A percentile compares a stretch with the other conserved stretches of the same genome.
These are phyloP conservation scores for Leptogaster cylindrica DNA, from an alignment of 2,888 invertebrate species.

Conservation along the genomic window DNA sequence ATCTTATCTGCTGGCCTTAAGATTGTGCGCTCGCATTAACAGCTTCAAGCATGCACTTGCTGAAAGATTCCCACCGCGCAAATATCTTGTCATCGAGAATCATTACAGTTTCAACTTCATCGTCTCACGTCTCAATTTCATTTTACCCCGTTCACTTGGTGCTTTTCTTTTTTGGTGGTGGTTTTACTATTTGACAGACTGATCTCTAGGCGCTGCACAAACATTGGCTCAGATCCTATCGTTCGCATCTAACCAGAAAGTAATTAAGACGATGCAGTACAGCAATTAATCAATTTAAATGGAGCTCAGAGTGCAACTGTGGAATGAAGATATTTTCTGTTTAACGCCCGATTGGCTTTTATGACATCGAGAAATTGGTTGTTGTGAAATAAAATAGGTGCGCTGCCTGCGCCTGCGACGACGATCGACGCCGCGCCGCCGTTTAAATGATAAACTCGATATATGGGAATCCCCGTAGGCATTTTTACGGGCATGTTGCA, in stretches of 20 bases:
- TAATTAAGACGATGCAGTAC: conserved; percentile 43
- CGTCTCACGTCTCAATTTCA: background rate
- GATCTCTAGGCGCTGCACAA: background rate
- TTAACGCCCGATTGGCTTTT: background rate
- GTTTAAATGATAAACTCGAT: no score
- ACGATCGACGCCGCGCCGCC: no score
- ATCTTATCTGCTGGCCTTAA: background rate
- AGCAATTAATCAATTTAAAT: conserved; percentile 44
- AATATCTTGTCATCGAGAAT: conserved; percentile 1
- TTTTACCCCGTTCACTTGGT: background rate
- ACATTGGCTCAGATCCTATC: background rate
- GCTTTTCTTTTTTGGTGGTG: background rate
- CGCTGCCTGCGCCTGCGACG: no score
- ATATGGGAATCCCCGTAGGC: no score
- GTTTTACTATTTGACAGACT: no score
- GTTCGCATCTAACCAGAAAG: conserved; percentile 2
- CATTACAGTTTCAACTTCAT: background rate
- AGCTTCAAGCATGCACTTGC: background rate
- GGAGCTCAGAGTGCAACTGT: conserved; percentile 25
- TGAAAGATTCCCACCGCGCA: no score
- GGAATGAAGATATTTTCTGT: conserved; percentile 29
- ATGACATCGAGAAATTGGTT: background rate
- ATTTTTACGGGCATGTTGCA: no score
- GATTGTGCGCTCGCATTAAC: background rate
- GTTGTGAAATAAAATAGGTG: no score